phyloP scores from a whole-genome alignment of 2,888 invertebrate genomes.

The Notocelia uddmanniana region DNA sequence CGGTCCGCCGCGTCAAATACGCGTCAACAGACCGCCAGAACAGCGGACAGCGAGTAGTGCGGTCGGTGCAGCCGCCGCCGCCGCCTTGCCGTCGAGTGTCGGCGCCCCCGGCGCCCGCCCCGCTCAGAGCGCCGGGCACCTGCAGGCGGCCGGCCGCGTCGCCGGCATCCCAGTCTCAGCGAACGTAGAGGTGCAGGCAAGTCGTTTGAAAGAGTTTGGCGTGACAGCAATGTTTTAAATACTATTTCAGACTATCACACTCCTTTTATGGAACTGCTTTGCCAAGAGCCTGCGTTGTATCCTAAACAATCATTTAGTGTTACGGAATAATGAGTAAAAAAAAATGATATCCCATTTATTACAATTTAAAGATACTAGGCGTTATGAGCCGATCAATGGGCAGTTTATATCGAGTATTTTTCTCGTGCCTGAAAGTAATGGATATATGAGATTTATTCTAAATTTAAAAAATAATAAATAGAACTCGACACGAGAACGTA shows the following conservation, averaged over 20 bases:
- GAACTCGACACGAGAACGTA: conserved; percentile 33
- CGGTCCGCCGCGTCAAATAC: conserved; percentile 15
- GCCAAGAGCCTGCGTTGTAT: background rate
- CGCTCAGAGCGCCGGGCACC: too few relatives aligned
- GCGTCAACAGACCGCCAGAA: background rate
- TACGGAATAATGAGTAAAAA: conserved; percentile 7
- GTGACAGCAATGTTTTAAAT: too few relatives aligned
- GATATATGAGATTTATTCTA: conserved; percentile 41
- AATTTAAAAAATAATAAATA: conserved; percentile 37
- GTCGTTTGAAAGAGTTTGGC: too few relatives aligned
- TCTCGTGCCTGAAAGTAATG: too few relatives aligned
- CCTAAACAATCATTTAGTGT: conserved; percentile 29
- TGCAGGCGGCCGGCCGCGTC: too few relatives aligned
- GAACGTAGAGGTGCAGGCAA: conserved; percentile 8
- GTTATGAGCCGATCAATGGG: conserved; percentile 35
- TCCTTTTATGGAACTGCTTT: conserved; percentile 1
- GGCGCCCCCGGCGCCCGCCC: background rate
- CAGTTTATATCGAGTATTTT: too few relatives aligned
- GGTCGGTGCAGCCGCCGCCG: background rate
- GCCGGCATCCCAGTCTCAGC: background rate
- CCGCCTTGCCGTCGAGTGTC: background rate
- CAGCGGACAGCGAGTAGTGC: conserved; percentile 7
- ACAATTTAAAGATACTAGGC: conserved; percentile 23
- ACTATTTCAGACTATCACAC: too few relatives aligned
- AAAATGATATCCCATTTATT: conserved; percentile 39